Conservation (phyloP, 1,140 invertebrate species). For the Mactra quadrangularis region DNA sequence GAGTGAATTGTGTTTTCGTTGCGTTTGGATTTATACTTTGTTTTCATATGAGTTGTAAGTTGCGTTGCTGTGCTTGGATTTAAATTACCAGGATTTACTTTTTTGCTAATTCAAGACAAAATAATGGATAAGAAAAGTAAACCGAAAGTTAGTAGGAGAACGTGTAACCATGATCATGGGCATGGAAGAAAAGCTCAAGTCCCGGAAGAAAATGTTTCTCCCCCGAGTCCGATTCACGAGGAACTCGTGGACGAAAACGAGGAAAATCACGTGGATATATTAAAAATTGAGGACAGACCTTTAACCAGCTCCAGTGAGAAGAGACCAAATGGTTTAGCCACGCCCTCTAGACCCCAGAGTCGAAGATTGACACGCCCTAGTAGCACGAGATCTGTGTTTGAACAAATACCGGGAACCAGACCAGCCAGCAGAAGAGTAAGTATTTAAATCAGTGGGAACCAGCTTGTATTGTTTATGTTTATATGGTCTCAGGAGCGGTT, state of each 20-base stretch:
- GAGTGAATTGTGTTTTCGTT: no score
- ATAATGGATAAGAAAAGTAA: neutral
- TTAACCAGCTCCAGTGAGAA: slow-evolving; percentile 14
- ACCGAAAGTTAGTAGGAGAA: slow-evolving; percentile 8
- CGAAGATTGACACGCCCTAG: slow-evolving; percentile 17
- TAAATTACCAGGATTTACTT: no score
- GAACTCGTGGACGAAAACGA: neutral
- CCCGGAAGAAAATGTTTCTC: neutral
- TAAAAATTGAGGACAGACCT: slow-evolving; percentile 27
- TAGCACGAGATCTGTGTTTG: slow-evolving; percentile 47
- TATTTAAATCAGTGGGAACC: neutral
- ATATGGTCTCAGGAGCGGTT: no score
- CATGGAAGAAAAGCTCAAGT: slow-evolving; percentile 29
- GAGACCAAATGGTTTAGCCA: neutral
- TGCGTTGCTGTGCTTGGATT: no score
- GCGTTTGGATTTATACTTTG: no score
- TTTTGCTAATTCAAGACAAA: no score
- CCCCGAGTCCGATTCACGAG: slow-evolving; percentile 28
- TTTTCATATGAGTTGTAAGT: no score
- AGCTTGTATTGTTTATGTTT: no score
- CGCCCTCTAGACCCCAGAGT: slow-evolving; percentile 19
- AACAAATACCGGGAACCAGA: slow-evolving; percentile 56
- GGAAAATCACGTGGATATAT: slow-evolving; percentile 1
- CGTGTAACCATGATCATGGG: slow-evolving; percentile 47
- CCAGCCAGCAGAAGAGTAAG: slow-evolving; percentile 58